Evolutionary conservation across 2,113 vertebrate genomes (phyloP).

Genomic region (Bubo blakistoni): DNA sequence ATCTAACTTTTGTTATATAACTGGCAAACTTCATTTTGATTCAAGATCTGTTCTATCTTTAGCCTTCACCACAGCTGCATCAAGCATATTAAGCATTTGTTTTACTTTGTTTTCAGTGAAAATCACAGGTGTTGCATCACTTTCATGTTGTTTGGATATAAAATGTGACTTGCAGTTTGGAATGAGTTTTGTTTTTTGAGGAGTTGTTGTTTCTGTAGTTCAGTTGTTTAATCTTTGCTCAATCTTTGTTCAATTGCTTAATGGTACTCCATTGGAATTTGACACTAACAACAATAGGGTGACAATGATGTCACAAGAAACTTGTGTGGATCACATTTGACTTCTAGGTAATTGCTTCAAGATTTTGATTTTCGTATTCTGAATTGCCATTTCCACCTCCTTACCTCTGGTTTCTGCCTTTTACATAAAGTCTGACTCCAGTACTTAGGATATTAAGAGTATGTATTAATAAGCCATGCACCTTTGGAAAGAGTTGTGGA

Average conservation of each 20-base stretch:
- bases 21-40: background rate
- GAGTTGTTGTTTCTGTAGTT: background rate
- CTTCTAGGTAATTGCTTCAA: background rate
- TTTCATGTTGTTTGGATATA: background rate
- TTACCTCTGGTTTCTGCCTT: background rate
- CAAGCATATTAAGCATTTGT: background rate
- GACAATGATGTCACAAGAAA: background rate
- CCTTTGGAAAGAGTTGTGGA: slow-evolving; percentile 23
- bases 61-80: background rate
- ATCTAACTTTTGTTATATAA: background rate
- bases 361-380: background rate
- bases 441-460: slow-evolving; percentile 10
- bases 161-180: background rate
- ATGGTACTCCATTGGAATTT: background rate
- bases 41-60: background rate
- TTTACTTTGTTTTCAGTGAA: background rate
- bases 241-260: background rate
- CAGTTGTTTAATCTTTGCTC: background rate
- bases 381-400: background rate
- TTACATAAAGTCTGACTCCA: background rate
- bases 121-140: background rate
- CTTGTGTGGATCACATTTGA: background rate
- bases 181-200: background rate
- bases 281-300: background rate
- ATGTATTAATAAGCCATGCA: slow-evolving; percentile 33